These are phyloP conservation scores for Acanthis flammea DNA, from an alignment of 2,797 vertebrate species.

Conservation along the genomic window DNA sequence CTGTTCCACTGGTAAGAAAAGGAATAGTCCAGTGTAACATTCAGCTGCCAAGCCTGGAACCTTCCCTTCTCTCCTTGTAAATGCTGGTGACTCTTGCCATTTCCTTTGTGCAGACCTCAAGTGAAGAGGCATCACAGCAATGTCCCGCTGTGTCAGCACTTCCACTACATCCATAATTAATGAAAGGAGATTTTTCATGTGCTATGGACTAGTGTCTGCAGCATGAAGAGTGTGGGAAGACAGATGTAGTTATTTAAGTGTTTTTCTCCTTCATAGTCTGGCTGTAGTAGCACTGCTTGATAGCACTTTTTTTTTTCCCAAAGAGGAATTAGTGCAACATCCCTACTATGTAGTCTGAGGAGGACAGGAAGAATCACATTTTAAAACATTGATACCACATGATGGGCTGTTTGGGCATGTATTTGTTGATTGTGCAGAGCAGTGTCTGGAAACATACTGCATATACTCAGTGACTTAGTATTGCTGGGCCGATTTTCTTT, in stretches of 20 bases:
- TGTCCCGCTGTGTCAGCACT: neutral
- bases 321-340: neutral
- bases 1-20: neutral
- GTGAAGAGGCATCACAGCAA: neutral
- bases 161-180: neutral
- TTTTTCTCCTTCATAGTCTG: neutral
- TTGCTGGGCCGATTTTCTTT: neutral
- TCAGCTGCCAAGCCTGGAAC: neutral
- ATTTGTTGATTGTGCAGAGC: neutral
- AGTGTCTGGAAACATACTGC: neutral
- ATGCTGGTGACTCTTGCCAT: neutral
- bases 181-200: neutral
- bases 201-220: neutral
- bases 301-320: neutral
- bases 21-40: neutral
- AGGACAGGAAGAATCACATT: neutral
- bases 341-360: neutral
- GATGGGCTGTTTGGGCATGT: neutral
- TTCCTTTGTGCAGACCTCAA: accelerated
- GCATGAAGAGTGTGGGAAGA: neutral
- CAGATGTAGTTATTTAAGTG: neutral
- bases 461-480: neutral
- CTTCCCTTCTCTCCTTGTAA: neutral
- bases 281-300: neutral
- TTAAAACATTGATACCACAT: neutral